Evolutionary conservation across 2,113 vertebrate species (phyloP), one percentile per base, ranked within the genome.

Genomic region (Ammospiza nelsoni): DNA sequence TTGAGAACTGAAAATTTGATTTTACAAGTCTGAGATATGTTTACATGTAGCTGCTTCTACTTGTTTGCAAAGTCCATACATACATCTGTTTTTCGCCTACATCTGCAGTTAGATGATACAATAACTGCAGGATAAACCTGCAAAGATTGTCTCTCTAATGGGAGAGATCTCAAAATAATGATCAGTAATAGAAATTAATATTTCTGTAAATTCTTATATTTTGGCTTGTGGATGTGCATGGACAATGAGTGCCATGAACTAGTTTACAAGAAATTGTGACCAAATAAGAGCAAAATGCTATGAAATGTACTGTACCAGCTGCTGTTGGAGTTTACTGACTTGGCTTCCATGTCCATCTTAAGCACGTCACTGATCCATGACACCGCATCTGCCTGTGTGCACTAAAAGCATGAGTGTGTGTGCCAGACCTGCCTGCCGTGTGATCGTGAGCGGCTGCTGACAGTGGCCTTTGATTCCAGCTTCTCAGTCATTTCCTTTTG

Each of bases 321-420:
- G 84, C 93, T 65, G 68, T 94, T 97, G 95, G 91, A 96, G 88
- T 95, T 95, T 95, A 97, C 85, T 92, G 81, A 69, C 82, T 43
- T 97, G 92, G 84, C 94, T 88, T 97, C 93, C 97, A 51, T 94
- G 72, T 95, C 97, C 92, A 94, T 96, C 97, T 96, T 97, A 97
- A 95, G 92, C 94, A 12, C 83, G 71, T 97, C 96, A 43, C 77
- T 84, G 97, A 85, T 92, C 96, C 93, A 86, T 87, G 92, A 94
- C 87, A 87, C 97, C 82, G 14, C 96, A 95, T 79, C 96, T 98
- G 96, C 95, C 97, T 97, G 95, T 95, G 98, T 72, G 91, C 95
- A 98, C 98, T 98, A 95, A 96, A 97, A 98, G 99, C 99, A 99
- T 99, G 99, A 97, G 92, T 94, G 87, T 81, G 96, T 97, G 97